Base-by-base conservation (phyloP, 2,797 vertebrate genomes). In the Nyctalus aviator region DNA sequence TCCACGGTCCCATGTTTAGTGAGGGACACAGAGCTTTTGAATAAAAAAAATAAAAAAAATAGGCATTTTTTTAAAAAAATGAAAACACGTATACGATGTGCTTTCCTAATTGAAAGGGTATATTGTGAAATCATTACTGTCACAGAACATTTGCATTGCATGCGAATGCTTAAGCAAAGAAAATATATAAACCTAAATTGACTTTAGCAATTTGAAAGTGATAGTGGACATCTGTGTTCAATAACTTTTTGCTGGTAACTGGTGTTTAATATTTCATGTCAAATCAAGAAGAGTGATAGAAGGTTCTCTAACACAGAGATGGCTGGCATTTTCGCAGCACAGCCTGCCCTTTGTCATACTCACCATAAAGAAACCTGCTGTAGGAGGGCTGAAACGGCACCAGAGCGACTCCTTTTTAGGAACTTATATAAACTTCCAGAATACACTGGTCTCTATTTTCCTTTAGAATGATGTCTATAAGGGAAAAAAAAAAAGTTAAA, bases 231-330 rank as follows among this genome's bases (percentile, higher is more conserved):
- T 98, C 98, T 98, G 98, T 97, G 95, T 98, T 97, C 98, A 98
- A 98, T 98, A 98, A 98, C 0, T 68, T 96, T 96, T 97, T 97
- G 98, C 98, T 98, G 97, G 97, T 98, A 98, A 98, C 97, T 95
- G 41, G 96, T 98, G 98, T 98, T 98, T 98, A 98, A 98, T 98
- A 98, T 98, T 98, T 98, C 98, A 98, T 97, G 98, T 98, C 98
- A 98, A 97, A 97, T 97, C 78, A 64, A 92, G 97, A 97, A 96
- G 98, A 98, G 97, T 98, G 98, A 98, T 98, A 97, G 98, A 97
- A 98, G 55, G 98, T 97, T 97, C 97, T 96, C 91, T 97, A 98
- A 98, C 97, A 97, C 97, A 97, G 97, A 97, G 97, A 97, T 98
- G 97, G 95, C 97, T 97, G 97, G 93, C 98, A 94, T 97, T 97